Percentiles rank a stretch among this genome's conserved stretches.
phyloP scores from a whole-genome alignment of 2,113 vertebrate species.

The Plotosus lineatus region DNA sequence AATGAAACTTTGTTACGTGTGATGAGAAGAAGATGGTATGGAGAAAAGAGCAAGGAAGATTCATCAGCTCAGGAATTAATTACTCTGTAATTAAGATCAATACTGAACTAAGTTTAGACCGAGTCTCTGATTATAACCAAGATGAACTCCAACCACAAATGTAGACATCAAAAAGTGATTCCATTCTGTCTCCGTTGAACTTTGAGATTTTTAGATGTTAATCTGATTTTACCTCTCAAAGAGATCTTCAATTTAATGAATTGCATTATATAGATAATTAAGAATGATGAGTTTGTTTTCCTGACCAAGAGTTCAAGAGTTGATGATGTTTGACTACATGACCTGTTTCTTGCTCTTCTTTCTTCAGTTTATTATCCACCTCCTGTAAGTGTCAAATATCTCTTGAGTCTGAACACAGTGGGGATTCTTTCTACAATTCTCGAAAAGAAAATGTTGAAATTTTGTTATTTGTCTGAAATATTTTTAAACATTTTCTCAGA shows the following conservation, averaged over 20 bases:
- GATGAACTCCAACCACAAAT: not conserved
- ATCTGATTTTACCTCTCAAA: not conserved
- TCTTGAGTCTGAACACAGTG: not conserved
- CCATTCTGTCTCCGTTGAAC: not conserved
- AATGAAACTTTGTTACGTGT: slow-evolving; percentile 39
- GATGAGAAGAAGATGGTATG: slow-evolving; percentile 6
- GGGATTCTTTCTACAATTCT: not conserved
- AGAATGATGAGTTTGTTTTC: not conserved
- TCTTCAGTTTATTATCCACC: not conserved
- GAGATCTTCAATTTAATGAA: too few species aligned
- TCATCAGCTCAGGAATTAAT: not conserved
- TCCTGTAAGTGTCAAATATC: not conserved
- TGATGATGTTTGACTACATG: not conserved
- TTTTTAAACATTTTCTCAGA: not conserved
- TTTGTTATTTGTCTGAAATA: not conserved
- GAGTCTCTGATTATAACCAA: not conserved
- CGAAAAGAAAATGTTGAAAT: not conserved
- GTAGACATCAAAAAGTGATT: not conserved
- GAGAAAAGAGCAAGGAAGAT: not conserved
- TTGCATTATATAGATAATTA: not conserved
- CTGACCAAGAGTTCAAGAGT: not conserved
- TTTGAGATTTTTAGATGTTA: not conserved
- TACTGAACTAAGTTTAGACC: not conserved
- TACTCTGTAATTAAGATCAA: too few species aligned
- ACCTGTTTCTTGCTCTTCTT: not conserved